Evolutionary conservation across 1,140 invertebrate genomes (phyloP).

Genomic region (Dufourea novaeangliae): DNA sequence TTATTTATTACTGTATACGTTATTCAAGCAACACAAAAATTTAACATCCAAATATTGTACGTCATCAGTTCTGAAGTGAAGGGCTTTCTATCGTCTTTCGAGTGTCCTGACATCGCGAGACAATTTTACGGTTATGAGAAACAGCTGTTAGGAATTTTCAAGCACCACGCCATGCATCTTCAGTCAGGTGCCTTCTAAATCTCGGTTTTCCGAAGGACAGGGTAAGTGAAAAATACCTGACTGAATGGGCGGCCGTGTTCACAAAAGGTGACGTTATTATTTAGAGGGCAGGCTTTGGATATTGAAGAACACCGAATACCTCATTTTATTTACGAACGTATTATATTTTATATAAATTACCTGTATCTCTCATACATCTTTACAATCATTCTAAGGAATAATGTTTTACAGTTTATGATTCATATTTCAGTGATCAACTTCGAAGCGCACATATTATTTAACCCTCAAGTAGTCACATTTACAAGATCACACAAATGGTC

Average conservation of each 20-base stretch:
- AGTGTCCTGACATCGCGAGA: background rate
- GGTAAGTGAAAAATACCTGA: slow-evolving; percentile 36
- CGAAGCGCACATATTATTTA: no score
- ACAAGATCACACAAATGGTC: no score
- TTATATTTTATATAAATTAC: no score
- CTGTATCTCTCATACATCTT: no score
- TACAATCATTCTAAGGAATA: no score
- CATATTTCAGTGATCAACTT: no score
- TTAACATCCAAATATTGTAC: background rate
- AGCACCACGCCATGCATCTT: slow-evolving; percentile 26
- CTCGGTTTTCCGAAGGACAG: slow-evolving; percentile 29
- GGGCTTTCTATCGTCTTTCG: background rate
- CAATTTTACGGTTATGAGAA: background rate
- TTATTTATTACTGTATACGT: no score
- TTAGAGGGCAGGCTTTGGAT: background rate
- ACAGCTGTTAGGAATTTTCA: slow-evolving; percentile 26
- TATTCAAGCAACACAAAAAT: no score
- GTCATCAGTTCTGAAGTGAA: background rate
- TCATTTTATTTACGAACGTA: no score
- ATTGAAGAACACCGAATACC: slow-evolving; percentile 37
- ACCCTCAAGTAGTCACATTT: no score
- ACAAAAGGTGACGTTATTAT: slow-evolving; percentile 6
- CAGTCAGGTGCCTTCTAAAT: slow-evolving; percentile 27
- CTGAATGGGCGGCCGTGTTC: slow-evolving; percentile 2
- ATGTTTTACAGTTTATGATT: no score